Percentiles rank a stretch among this genome's conserved stretches.
Conservation (phyloP, 2,888 invertebrate species). For the Leistus spinibarbis region DNA sequence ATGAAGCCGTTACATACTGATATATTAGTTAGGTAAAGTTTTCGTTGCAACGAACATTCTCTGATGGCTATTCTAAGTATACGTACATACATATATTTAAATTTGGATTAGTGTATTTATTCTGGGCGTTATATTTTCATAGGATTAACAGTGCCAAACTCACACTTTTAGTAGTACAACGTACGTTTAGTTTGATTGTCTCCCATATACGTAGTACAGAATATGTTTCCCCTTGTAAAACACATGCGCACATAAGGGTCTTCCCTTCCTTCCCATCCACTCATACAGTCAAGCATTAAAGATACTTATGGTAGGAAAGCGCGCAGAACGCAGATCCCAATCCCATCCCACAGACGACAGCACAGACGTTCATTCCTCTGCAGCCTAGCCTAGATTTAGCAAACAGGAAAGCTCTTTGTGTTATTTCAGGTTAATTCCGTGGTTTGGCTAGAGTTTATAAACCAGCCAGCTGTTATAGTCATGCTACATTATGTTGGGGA, state of each 20-base stretch:
- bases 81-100: neutral
- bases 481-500: neutral
- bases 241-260: neutral
- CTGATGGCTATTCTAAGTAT: neutral
- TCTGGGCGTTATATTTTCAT: neutral
- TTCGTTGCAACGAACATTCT: neutral
- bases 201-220: no score
- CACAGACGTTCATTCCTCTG: no score
- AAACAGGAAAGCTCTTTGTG: constrained; percentile 23
- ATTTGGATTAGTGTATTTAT: neutral
- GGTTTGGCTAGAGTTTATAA: constrained; percentile 18
- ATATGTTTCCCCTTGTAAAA: neutral
- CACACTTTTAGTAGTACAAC: neutral
- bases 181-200: neutral
- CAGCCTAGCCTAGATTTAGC: constrained; percentile 1
- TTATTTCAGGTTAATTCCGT: constrained; percentile 27
- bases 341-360: no score
- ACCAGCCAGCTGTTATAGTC: neutral
- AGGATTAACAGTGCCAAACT: neutral
- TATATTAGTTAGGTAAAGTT: no score
- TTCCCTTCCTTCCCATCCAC: no score
- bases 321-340: constrained; percentile 5
- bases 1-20: no score
- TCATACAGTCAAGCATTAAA: constrained; percentile 15
- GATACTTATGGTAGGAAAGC: constrained; percentile 21